Conservation (phyloP, 2,888 invertebrate species). For the Drosophila quinaria region DNA sequence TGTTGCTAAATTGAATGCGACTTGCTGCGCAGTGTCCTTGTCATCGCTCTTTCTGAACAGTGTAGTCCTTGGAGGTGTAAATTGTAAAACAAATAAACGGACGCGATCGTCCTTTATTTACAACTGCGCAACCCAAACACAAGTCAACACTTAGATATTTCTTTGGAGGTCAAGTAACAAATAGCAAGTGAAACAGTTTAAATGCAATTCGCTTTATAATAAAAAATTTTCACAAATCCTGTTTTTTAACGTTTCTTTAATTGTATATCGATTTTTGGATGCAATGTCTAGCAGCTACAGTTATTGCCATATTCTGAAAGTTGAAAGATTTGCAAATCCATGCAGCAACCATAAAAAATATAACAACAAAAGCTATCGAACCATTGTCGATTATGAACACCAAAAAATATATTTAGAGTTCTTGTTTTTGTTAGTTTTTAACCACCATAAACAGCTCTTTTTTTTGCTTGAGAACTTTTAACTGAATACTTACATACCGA, state of each 20-base stretch:
- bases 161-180: conserved; percentile 14
- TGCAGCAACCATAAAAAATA: too few species aligned
- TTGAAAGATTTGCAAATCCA: too few species aligned
- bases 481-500: background rate
- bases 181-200: conserved; percentile 7
- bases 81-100: conserved; percentile 69
- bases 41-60: conserved; percentile 29
- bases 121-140: background rate
- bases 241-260: background rate
- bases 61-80: conserved; percentile 69
- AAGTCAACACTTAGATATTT: background rate
- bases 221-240: background rate
- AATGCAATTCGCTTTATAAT: background rate
- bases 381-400: too few species aligned
- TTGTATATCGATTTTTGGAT: background rate
- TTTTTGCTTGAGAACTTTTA: background rate
- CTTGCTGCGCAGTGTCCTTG: conserved; percentile 64
- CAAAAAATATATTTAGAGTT: too few species aligned
- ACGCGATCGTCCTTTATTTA: conserved; percentile 27
- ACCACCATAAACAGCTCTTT: background rate
- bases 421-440: too few species aligned
- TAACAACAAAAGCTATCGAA: too few species aligned
- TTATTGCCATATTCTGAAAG: too few species aligned
- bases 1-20: conserved; percentile 75
- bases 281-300: too few species aligned